Percentiles rank a stretch among this genome's conserved stretches.
phyloP scores from a whole-genome alignment of 2,888 invertebrate species.

The Nezara viridula region DNA sequence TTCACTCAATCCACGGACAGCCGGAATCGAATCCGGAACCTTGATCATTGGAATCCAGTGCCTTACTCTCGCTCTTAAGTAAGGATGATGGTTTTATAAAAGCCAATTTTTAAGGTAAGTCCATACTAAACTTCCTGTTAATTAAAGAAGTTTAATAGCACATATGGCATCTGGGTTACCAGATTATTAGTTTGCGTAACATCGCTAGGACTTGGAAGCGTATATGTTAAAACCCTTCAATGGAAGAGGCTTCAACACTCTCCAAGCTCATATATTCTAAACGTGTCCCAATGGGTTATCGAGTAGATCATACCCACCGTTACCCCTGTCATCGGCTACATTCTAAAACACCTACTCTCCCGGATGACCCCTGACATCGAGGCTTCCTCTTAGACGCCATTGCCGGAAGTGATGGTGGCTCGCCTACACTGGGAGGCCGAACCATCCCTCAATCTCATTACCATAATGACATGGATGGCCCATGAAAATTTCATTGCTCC shows the following conservation, averaged over 20 bases:
- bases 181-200: too few species aligned
- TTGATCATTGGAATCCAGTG: too few species aligned
- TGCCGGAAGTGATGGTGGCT: conserved; percentile 37
- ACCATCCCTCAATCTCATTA: conserved; percentile 47
- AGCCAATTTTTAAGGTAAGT: too few species aligned
- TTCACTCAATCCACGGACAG: too few species aligned
- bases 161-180: too few species aligned
- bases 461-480: conserved; percentile 47
- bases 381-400: conserved; percentile 8
- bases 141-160: too few species aligned
- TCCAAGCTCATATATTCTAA: neutral
- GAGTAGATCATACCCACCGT: neutral
- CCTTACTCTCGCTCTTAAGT: too few species aligned
- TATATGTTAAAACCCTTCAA: neutral
- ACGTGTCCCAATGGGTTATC: neutral
- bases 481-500: conserved; percentile 25
- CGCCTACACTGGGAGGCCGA: conserved; percentile 15
- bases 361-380: conserved; percentile 26
- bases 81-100: too few species aligned
- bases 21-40: too few species aligned
- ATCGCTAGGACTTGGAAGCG: too few species aligned
- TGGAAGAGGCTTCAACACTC: neutral
- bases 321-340: neutral
- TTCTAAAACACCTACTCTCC: neutral
- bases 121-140: too few species aligned